Base-by-base conservation (phyloP, 2,888 invertebrate species). In the Agonopterix heracliana region DNA sequence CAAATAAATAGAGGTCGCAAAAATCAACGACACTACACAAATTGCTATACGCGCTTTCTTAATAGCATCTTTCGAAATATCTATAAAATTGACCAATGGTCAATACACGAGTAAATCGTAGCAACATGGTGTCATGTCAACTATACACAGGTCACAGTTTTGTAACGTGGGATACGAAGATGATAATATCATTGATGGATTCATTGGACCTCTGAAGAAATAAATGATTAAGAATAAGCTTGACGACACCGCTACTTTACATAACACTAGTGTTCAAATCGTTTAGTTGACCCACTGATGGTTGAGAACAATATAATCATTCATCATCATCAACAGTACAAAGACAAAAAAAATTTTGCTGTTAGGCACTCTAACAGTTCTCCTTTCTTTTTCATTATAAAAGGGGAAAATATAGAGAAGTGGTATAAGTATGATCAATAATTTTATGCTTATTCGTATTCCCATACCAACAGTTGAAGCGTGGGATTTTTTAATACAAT, bases 401-500 rank as follows among this genome's bases (percentile, higher is more conserved):
- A 7, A 5, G 5, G 26, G 26, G 26, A 26, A 26, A 26, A 38
- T n/a, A 38, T 38, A 11, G 38, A 10, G 7, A 26, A 26, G 26
- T 26, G 34, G 44, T 9, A 10, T 13, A 44, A 11, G 44, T 17
- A 13, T 9, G 40, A 38, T 43, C 46, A 26, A 43, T 46, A 46
- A 42, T 11, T 49, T 46, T 38, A 41, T 40, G 12, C 35, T 41
- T 11, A 44, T 12, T 35, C 42, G 35, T 14, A 46, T 8, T 10
- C 26, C 26, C 38, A 43, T 34, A 38, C 44, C 45, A 43, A 40
- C 41, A 41, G 36, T 36, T n/a, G 38, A 48, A 46, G 34, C 51
- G 51, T 51, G 51, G 45, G 51, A 51, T 35, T 41, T 40, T 43
- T 5, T 34, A 38, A 44, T 45, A 55, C 53, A 59, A 61, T 57